phyloP scores from a whole-genome alignment of 2,113 vertebrate species.

The Mesocricetus auratus region DNA sequence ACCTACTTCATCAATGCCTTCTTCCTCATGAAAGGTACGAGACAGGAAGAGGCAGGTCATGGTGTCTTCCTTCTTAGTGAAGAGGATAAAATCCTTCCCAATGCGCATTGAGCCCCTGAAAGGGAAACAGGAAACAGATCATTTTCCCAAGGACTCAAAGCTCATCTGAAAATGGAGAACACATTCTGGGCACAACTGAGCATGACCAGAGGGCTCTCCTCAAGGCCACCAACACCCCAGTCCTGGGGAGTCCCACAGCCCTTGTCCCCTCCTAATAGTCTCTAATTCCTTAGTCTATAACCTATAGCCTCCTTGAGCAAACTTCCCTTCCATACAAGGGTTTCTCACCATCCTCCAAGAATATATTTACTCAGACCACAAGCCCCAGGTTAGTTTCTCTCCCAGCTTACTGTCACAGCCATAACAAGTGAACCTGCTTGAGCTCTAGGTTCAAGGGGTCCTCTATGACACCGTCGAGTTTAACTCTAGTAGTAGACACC shows the following conservation, averaged over 20 bases:
- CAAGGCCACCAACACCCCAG: neutral
- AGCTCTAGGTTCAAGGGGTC: neutral
- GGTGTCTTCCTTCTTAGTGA: constrained; percentile 95
- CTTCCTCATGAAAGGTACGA: constrained; percentile 98
- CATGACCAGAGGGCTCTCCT: neutral
- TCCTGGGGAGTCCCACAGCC: neutral
- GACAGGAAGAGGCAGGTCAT: constrained; percentile 98
- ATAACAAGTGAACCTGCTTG: neutral
- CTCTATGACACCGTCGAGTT: neutral
- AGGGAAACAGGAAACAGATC: constrained; percentile 72
- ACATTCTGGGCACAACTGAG: neutral
- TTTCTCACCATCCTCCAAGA: neutral
- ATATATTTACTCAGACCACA: neutral
- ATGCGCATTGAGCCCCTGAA: constrained; percentile 98
- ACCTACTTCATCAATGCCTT: constrained; percentile 98
- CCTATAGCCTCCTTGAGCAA: neutral
- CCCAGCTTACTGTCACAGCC: neutral
- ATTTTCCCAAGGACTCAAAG: constrained; percentile 48
- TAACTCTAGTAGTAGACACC: neutral
- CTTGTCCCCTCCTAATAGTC: neutral
- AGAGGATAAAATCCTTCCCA: constrained; percentile 98
- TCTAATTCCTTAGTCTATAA: neutral
- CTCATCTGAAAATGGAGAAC: constrained; percentile 18
- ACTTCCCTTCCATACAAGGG: neutral
- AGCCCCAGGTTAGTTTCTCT: neutral